A percentile compares a stretch with the other conserved stretches of the same genome.
These are phyloP conservation scores for Metaphire vulgaris DNA, from an alignment of 1,140 invertebrate genomes.

Conservation along the genomic window DNA sequence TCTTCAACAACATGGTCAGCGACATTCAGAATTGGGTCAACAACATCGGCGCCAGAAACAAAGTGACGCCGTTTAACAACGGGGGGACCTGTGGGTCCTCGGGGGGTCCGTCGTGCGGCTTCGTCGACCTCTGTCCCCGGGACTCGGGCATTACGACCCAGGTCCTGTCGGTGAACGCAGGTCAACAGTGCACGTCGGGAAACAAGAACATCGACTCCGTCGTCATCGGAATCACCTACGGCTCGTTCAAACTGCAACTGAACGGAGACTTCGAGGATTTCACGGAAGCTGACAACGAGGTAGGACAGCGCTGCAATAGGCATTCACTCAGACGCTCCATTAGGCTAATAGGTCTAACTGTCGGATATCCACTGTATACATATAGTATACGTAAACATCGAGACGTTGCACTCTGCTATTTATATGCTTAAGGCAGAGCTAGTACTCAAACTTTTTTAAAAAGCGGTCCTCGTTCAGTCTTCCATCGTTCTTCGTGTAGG, in stretches of 20 bases:
- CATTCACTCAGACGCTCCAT: too few species aligned
- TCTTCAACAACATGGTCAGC: background rate
- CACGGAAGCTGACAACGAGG: slow-evolving; percentile 1
- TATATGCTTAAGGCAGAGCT: too few species aligned
- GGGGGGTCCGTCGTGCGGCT: slow-evolving; percentile 17
- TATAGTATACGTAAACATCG: too few species aligned
- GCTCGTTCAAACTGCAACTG: slow-evolving; percentile 16
- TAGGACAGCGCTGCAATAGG: too few species aligned
- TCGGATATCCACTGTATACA: too few species aligned
- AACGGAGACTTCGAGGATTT: slow-evolving; percentile 26
- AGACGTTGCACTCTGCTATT: too few species aligned
- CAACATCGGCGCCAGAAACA: background rate
- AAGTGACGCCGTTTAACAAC: slow-evolving; percentile 12
- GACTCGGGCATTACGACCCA: slow-evolving; percentile 1
- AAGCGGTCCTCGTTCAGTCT: too few species aligned
- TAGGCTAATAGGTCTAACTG: too few species aligned
- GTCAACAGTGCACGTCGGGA: slow-evolving; percentile 11
- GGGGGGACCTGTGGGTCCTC: slow-evolving; percentile 17
- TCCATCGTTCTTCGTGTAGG: too few species aligned
- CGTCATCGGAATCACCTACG: slow-evolving; percentile 9
- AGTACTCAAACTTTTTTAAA: too few species aligned
- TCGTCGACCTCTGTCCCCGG: slow-evolving; percentile 12
- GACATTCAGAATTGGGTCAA: slow-evolving; percentile 15
- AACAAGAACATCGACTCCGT: slow-evolving; percentile 23
- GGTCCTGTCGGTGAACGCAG: slow-evolving; percentile 19